phyloP scores from a whole-genome alignment of 2,888 invertebrate genomes.

The Campoletis raptor region DNA sequence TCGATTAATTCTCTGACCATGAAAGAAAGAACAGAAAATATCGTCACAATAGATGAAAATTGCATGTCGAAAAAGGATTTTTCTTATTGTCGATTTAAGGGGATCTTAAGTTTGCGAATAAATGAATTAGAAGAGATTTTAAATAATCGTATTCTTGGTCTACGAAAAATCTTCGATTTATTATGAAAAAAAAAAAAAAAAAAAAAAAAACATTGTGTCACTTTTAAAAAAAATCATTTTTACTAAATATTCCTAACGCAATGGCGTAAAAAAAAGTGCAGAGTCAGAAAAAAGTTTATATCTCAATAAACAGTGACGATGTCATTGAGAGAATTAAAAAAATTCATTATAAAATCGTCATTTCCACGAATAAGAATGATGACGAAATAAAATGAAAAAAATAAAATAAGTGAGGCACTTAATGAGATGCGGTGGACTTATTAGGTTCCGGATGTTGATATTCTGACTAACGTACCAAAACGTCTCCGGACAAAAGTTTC shows the following conservation, averaged over 20 bases:
- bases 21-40: neutral
- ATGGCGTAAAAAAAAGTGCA: neutral
- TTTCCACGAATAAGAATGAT: conserved; percentile 4
- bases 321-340: neutral
- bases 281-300: neutral
- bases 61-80: neutral
- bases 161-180: no score
- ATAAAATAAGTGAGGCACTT: neutral
- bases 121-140: no score
- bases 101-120: neutral
- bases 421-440: conserved; percentile 39
- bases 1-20: neutral
- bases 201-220: neutral
- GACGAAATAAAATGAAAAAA: neutral
- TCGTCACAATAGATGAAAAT: neutral
- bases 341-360: neutral
- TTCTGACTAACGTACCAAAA: conserved; percentile 8
- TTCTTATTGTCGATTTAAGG: neutral
- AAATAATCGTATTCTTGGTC: no score
- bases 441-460: conserved; percentile 16
- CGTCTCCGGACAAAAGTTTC: neutral
- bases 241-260: no score
- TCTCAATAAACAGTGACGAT: neutral
- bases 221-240: no score
- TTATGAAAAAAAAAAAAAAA: no score